phyloP scores from a whole-genome alignment of 37 sponge, comb jelly and placozoan species.

The Aplysina aerophoba region DNA sequence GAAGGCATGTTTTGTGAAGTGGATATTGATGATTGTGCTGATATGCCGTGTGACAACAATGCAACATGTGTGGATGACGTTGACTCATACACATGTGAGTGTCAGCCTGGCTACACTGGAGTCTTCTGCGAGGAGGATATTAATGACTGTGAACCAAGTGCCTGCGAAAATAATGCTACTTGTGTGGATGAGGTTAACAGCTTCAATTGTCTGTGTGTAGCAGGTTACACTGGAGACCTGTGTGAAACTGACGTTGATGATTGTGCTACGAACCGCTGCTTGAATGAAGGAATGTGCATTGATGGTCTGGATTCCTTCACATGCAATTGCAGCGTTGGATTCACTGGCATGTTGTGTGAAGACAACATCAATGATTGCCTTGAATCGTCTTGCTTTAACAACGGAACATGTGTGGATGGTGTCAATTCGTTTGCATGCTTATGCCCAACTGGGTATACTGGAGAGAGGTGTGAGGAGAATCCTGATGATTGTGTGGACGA shows the following conservation, averaged over 20 bases:
- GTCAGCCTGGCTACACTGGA: constrained; percentile 28
- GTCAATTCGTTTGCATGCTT: constrained; percentile 25
- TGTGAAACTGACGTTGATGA: constrained; percentile 70
- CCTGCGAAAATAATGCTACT: background rate
- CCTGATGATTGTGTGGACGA: constrained; percentile 46
- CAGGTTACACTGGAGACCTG: constrained; percentile 65
- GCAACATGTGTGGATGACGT: constrained; percentile 37
- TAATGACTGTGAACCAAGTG: constrained; percentile 18
- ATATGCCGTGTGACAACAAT: constrained; percentile 27
- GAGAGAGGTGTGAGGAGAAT: constrained; percentile 48
- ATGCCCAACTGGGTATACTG: constrained; percentile 49
- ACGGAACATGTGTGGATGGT: constrained; percentile 56
- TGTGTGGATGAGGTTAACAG: constrained; percentile 41
- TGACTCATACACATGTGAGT: constrained; percentile 17
- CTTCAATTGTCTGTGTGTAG: constrained; percentile 42
- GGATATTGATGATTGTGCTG: constrained; percentile 36
- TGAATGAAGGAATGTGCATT: constrained; percentile 58
- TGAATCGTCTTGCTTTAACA: constrained; percentile 62
- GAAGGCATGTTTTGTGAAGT: constrained; percentile 21
- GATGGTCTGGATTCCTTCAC: constrained; percentile 30
- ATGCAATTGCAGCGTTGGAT: constrained; percentile 65
- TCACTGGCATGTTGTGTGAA: constrained; percentile 68
- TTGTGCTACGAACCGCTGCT: constrained; percentile 46
- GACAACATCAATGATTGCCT: constrained; percentile 62
- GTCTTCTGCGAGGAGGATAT: constrained; percentile 28